Evolutionary conservation across 2,113 vertebrate species (phyloP), one percentile per base, ranked within the genome.

Genomic region (Salvator merianae): DNA sequence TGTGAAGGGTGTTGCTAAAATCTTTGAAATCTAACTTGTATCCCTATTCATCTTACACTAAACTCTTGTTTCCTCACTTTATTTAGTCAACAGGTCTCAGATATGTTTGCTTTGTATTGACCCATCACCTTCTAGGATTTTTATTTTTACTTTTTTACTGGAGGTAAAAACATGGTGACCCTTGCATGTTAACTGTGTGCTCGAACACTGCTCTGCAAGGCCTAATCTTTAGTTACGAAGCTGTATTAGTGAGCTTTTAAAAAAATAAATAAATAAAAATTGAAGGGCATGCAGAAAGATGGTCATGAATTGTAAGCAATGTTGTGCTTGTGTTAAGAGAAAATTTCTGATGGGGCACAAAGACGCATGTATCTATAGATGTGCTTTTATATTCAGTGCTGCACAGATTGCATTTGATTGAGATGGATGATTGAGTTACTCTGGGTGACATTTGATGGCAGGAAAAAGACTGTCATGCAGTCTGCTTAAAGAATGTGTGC

Each of bases 381-480:
- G 84, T 85, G 84, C 90, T 89, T 88, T 90, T 89, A 81, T 78
- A 82, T 88, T 72, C 22, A 82, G 88, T 78, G 87, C 86, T 83
- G 75, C 86, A 77, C 79, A 89, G 90, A 93, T 78, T 93, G 92
- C 91, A 94, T 94, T 82, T 90, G 89, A 92, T 95, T 92, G 93
- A 93, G 91, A 95, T 84, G 83, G 85, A 86, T 92, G 88, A 91
- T 93, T 63, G 87, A 91, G 76, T 92, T 93, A 76, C 88, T 89
- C 26, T 85, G 89, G 89, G 80, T 92, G 93, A 90, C 53, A 85
- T 90, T 94, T 92, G 91, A 86, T 92, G 86, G 78, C 88, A 92
- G 86, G 62, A 74, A 68, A 77, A 93, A 85, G 85, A 82, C 88
- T 92, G 89, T 87, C 84, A 36, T 70, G 83, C 38, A 40, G 63